These are phyloP conservation scores for Ameiurus melas DNA, from an alignment of 2,113 vertebrate species.

Conservation along the genomic window DNA sequence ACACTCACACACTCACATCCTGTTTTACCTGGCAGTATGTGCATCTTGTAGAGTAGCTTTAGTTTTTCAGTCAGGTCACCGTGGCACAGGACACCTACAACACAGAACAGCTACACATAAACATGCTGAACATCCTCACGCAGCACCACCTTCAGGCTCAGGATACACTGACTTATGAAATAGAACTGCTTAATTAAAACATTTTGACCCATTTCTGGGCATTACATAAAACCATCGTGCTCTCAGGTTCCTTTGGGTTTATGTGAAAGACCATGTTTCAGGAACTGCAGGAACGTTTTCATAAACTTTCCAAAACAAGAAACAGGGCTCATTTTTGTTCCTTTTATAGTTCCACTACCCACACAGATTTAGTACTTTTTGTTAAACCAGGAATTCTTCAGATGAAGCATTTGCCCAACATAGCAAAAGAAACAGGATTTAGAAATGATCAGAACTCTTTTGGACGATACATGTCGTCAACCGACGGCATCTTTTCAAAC, in stretches of 20 bases:
- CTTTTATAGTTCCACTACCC: background rate
- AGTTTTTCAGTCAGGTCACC: conserved; percentile 94
- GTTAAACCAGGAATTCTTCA: background rate
- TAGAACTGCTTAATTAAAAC: background rate
- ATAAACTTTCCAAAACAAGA: background rate
- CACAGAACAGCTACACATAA: conserved; percentile 9
- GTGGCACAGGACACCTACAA: conserved; percentile 87
- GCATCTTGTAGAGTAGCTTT: conserved; percentile 94
- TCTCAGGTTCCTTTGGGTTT: background rate
- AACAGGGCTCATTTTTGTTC: background rate
- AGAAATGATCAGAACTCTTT: no score
- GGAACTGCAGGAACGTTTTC: background rate
- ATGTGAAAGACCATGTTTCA: background rate
- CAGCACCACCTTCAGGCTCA: background rate
- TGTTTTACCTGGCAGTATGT: conserved; percentile 88
- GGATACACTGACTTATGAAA: background rate
- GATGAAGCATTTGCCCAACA: background rate
- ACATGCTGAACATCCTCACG: background rate
- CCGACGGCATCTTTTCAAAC: background rate
- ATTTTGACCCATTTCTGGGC: background rate
- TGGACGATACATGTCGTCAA: background rate
- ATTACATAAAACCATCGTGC: background rate
- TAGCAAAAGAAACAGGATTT: background rate
- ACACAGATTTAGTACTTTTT: background rate
- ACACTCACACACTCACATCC: background rate